These are phyloP conservation scores for Cynocephalus volans DNA, from an alignment of 2,113 vertebrate species.

Conservation along the genomic window DNA sequence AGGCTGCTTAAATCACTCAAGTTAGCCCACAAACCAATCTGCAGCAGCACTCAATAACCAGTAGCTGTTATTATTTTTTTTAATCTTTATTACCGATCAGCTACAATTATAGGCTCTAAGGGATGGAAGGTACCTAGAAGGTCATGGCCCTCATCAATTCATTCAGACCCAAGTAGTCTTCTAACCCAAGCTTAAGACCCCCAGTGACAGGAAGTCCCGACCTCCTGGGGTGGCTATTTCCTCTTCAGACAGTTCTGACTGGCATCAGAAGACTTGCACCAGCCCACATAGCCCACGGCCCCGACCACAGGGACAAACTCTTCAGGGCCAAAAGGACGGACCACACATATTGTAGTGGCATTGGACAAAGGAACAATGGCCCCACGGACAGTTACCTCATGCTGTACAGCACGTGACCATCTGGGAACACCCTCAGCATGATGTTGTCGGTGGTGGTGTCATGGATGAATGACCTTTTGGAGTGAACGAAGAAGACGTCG, in stretches of 20 bases:
- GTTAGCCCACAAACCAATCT: neutral
- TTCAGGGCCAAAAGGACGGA: neutral
- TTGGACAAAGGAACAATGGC: neutral
- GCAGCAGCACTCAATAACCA: neutral
- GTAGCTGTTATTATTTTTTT: neutral
- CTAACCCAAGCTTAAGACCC: neutral
- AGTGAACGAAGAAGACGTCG: conserved; percentile 98
- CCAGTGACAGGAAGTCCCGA: neutral
- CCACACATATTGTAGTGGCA: too few species aligned
- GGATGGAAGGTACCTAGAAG: neutral
- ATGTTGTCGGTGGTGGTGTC: conserved; percentile 98
- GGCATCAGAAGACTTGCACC: neutral
- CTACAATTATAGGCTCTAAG: neutral
- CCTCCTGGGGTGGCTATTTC: neutral
- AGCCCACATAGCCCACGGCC: neutral
- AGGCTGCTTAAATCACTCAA: neutral
- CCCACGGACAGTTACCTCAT: conserved; percentile 90
- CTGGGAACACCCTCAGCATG: conserved; percentile 97
- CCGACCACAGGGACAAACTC: neutral
- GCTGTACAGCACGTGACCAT: conserved; percentile 97
- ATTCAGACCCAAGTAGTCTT: neutral
- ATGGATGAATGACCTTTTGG: conserved; percentile 97
- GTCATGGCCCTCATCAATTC: neutral
- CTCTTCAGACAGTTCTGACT: neutral
- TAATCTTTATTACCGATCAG: neutral